Conservation (phyloP, 2,797 vertebrate genomes). For the Sphenopsis melanotis region DNA sequence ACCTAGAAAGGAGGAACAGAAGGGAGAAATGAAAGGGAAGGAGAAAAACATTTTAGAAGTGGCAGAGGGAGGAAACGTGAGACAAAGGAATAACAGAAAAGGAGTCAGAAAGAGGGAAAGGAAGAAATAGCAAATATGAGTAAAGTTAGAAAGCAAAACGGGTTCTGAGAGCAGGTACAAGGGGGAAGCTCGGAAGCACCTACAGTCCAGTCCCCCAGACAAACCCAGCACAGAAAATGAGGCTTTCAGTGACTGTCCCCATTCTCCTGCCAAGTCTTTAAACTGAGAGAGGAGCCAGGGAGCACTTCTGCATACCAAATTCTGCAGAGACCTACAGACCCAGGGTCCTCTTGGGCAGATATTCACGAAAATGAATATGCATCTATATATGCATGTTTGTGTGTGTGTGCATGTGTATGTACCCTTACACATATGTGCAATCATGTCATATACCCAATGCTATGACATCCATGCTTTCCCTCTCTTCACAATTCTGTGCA, state of each 20-base stretch:
- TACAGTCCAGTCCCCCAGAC: background rate
- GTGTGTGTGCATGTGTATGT: background rate
- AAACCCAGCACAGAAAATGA: background rate
- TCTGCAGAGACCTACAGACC: background rate
- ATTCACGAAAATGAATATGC: background rate
- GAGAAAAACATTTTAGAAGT: background rate
- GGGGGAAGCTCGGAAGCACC: background rate
- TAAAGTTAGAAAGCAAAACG: background rate
- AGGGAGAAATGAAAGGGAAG: background rate
- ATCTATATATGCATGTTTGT: background rate
- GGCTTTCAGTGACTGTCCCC: background rate
- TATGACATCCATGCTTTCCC: background rate
- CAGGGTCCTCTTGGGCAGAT: background rate
- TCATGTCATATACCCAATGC: accelerated
- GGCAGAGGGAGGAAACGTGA: background rate
- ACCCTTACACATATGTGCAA: background rate
- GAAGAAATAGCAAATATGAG: background rate
- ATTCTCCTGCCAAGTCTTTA: background rate
- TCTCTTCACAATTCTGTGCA: background rate
- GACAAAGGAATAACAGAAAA: conserved; percentile 30
- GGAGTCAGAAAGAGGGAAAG: background rate
- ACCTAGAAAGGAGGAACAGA: background rate
- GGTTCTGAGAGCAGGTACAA: conserved; percentile 6
- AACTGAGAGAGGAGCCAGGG: background rate
- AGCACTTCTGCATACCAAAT: background rate